Conservation (phyloP, 2,888 invertebrate species). For the Campopleginae sp. region DNA sequence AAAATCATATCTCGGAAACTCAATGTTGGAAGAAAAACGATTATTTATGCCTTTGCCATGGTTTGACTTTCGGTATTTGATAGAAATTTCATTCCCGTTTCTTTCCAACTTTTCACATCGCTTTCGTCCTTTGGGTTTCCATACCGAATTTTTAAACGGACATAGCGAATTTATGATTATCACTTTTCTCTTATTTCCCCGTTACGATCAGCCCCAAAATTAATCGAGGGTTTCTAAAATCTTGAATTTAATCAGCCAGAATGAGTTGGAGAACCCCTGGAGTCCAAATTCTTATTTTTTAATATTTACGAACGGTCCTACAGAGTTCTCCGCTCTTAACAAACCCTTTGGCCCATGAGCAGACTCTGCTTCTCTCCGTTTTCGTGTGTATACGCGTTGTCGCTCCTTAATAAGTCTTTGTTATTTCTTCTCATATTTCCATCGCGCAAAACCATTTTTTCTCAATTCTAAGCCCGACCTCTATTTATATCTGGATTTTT, state of each 20-base stretch:
- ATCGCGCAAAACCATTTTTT: background rate
- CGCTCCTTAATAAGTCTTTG: background rate
- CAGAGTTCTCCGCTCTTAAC: slow-evolving; percentile 67
- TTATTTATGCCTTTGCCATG: background rate
- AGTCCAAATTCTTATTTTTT: slow-evolving; percentile 64
- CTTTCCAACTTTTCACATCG: too few relatives aligned
- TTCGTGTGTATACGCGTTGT: too few relatives aligned
- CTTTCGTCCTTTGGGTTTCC: background rate
- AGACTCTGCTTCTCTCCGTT: slow-evolving; percentile 36
- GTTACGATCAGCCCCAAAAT: background rate
- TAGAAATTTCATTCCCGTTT: background rate
- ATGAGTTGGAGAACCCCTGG: slow-evolving; percentile 39
- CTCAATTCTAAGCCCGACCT: background rate
- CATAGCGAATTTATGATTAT: background rate
- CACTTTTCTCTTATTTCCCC: background rate
- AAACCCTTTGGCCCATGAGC: slow-evolving; percentile 56
- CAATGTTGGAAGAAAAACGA: background rate
- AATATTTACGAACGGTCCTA: slow-evolving; percentile 65
- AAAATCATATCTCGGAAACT: background rate
- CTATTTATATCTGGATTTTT: background rate
- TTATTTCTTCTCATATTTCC: slow-evolving; percentile 1
- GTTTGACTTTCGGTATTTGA: background rate
- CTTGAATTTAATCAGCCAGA: background rate
- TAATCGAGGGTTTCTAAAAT: background rate
- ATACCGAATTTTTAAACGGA: background rate